Evolutionary conservation across 2,888 invertebrate species (phyloP).

Genomic region (Strigamia crassipes): DNA sequence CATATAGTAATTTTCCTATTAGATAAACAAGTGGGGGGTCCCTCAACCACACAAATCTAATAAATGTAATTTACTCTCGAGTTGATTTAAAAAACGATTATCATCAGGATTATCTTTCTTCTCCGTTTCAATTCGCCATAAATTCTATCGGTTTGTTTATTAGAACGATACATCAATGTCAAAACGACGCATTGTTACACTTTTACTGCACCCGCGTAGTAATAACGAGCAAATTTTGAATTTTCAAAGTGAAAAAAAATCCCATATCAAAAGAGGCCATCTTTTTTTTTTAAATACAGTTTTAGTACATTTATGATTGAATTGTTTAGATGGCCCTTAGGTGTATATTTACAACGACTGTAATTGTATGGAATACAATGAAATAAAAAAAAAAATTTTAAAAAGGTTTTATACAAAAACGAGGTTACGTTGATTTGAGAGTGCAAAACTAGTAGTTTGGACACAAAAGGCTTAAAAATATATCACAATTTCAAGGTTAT

Average conservation of each 20-base stretch:
- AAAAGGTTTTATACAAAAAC: neutral
- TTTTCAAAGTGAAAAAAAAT: neutral
- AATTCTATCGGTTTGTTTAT: neutral
- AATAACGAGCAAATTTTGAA: neutral
- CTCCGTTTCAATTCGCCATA: neutral
- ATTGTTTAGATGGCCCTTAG: neutral
- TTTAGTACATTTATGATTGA: neutral
- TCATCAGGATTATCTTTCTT: constrained; percentile 21
- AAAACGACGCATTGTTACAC: neutral
- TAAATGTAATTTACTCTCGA: constrained; percentile 12
- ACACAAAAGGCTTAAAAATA: neutral
- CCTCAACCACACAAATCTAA: constrained; percentile 8
- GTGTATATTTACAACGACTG: neutral
- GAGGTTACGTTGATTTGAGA: neutral
- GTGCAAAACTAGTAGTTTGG: neutral
- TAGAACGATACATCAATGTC: neutral
- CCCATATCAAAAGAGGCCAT: neutral
- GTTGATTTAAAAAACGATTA: constrained; percentile 21
- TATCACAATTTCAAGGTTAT: neutral
- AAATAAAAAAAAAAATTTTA: neutral
- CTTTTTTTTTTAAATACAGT: neutral
- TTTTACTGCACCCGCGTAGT: no score
- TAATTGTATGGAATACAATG: neutral
- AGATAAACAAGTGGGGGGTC: constrained; percentile 19
- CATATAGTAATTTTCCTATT: constrained; percentile 1